Conservation (phyloP, 2,888 invertebrate genomes). For the Chromoteleia sp. region DNA sequence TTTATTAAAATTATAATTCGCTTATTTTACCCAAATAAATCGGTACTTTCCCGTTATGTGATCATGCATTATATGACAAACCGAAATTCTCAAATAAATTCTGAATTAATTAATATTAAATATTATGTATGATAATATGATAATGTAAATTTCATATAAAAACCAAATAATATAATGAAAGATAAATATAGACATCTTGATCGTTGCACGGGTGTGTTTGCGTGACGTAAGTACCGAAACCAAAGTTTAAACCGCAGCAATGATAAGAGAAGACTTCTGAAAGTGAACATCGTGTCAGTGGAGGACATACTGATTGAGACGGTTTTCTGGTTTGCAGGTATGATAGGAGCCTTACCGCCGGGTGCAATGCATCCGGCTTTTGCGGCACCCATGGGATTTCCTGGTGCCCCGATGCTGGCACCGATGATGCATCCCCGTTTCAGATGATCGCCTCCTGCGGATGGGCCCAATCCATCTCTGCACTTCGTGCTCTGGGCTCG, state of each 20-base stretch:
- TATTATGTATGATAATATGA: too few relatives aligned
- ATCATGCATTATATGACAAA: too few relatives aligned
- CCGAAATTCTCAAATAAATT: too few relatives aligned
- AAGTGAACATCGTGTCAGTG: constrained; percentile 25
- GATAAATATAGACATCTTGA: constrained; percentile 50
- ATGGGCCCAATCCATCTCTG: constrained; percentile 85
- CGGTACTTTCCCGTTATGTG: too few relatives aligned
- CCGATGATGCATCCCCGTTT: constrained; percentile 94
- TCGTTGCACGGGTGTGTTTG: constrained; percentile 71
- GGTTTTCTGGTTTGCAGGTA: constrained; percentile 82
- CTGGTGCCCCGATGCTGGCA: constrained; percentile 86
- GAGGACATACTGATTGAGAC: constrained; percentile 56
- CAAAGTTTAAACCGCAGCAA: constrained; percentile 57
- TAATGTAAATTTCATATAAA: too few relatives aligned
- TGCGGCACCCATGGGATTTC: constrained; percentile 86
- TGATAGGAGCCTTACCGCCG: constrained; percentile 84
- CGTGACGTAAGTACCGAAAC: constrained; percentile 75
- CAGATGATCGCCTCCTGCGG: constrained; percentile 91
- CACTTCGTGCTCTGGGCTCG: constrained; percentile 87
- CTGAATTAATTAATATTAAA: too few relatives aligned
- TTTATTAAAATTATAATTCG: too few relatives aligned
- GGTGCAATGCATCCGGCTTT: constrained; percentile 86
- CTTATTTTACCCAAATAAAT: too few relatives aligned
- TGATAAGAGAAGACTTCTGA: constrained; percentile 62
- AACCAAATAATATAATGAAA: not conserved